Percentiles rank a stretch among this genome's conserved stretches.
These are phyloP conservation scores for Drosophila micromelanica DNA, from an alignment of 1,140 invertebrate genomes.

Conservation along the genomic window DNA sequence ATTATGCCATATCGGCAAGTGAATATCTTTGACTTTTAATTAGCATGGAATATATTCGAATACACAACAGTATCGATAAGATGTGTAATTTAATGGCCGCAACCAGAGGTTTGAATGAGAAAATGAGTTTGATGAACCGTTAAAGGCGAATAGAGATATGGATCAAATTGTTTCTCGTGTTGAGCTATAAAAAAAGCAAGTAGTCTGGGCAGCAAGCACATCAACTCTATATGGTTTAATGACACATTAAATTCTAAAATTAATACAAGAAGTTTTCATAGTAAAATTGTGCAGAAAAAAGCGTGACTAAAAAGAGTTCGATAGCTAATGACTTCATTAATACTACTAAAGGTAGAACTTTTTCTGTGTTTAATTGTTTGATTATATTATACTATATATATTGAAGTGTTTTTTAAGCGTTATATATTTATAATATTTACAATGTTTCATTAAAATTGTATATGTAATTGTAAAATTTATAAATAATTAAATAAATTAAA, in stretches of 20 bases:
- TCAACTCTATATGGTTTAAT: constrained; percentile 34
- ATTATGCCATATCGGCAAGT: constrained; percentile 66
- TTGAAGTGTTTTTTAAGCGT: too few species aligned
- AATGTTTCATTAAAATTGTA: too few species aligned
- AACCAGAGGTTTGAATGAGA: constrained; percentile 22
- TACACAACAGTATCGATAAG: constrained; percentile 50
- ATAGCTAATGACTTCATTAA: constrained; percentile 10
- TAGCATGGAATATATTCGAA: constrained; percentile 75
- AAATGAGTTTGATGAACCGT: constrained; percentile 44
- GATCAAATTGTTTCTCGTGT: constrained; percentile 35
- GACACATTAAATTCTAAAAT: constrained; percentile 16
- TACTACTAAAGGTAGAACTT: background rate
- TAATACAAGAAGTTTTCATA: background rate
- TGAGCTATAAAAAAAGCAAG: constrained; percentile 12
- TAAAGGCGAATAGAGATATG: constrained; percentile 50
- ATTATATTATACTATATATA: too few species aligned
- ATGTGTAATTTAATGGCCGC: constrained; percentile 67
- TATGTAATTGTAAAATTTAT: too few species aligned
- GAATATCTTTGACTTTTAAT: constrained; percentile 68
- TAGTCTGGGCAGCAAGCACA: constrained; percentile 17
- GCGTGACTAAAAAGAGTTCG: background rate
- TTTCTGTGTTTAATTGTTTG: background rate
- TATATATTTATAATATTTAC: too few species aligned
- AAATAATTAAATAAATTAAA: too few species aligned
- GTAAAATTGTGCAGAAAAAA: constrained; percentile 1